Evolutionary conservation across 2,888 invertebrate species (phyloP), one percentile per base, ranked within the genome.

Genomic region (Fabriciana adippe): DNA sequence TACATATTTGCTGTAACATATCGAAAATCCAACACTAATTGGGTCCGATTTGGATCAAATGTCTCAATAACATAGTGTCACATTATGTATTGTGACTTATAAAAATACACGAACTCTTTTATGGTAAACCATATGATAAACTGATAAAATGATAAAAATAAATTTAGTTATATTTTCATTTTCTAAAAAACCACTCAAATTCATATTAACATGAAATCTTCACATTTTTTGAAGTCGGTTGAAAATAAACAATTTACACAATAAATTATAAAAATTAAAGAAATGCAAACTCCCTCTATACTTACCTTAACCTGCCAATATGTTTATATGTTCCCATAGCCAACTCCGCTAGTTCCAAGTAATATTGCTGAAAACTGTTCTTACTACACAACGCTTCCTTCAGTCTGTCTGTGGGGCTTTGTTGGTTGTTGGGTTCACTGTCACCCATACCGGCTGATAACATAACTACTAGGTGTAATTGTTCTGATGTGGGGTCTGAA

Each of bases 241-340:
- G 26, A 0, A 26, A 26, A 41, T 41, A 11, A 41, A 11, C 11
- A 8, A 41, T 41, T 41, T 2, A 1, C 3, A 41, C 11, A 41
- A 41, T 41, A 11, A 11, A 41, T 41, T 41, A 41, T 41, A 11
- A 41, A 41, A 41, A 11, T 41, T 41, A 8, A 8, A 26, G 26
- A 26, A 26, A 26, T 26, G 3, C 26, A n/a, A 31, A 21, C 26
- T 45, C 18, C 35, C 14, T 11, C n/a, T 26, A 51, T 54, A 78
- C 81, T 61, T 13, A 93, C 84, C 95, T 92, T 75, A 94, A 83
- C 69, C 96, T 93, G 1, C 96, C 96, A 72, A 99, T 98, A 89
- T 99, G 98, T 81, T 99, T 99, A 82, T 97, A 99, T 0, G 98
- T 99, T 63, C 98, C 98, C 95, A 99, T 98, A 0, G 99, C 98